A percentile compares a stretch with the other conserved stretches of the same genome.
Conservation (phyloP, 2,797 vertebrate species). For the Parauchenoglanis ngamensis region DNA sequence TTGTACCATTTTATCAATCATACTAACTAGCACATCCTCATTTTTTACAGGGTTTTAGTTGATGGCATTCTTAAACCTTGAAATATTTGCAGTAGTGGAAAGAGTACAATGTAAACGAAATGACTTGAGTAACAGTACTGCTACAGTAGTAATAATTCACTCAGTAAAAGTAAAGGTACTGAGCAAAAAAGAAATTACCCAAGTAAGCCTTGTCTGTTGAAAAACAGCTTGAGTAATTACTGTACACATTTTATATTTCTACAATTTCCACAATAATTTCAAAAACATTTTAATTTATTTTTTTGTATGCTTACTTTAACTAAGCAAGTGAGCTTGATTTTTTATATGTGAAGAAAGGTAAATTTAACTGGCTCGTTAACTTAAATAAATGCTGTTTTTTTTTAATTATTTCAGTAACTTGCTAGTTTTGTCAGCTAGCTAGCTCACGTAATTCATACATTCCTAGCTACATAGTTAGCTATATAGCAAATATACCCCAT, state of each 20-base stretch:
- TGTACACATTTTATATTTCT: not conserved
- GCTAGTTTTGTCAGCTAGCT: not conserved
- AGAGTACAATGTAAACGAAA: not conserved
- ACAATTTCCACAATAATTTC: not conserved
- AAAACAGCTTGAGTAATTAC: not conserved
- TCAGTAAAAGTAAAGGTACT: not conserved
- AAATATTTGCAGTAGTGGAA: not conserved
- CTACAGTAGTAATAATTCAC: not conserved
- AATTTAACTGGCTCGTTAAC: not conserved
- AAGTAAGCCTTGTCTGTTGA: not conserved
- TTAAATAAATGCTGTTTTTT: not conserved
- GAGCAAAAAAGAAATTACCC: not conserved
- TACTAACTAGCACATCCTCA: not conserved
- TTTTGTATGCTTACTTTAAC: not conserved
- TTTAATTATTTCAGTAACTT: not conserved
- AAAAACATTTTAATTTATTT: not conserved
- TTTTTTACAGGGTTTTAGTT: not conserved
- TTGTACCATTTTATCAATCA: not conserved
- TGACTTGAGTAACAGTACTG: not conserved
- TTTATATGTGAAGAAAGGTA: not conserved
- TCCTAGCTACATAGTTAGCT: not conserved
- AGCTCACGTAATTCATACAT: not conserved
- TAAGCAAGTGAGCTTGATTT: not conserved
- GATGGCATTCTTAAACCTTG: not conserved
- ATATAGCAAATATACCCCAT: not conserved